A percentile compares a stretch with the other conserved stretches of the same genome.
These are phyloP conservation scores for Ardeotis arabs DNA, from an alignment of 2,113 vertebrate genomes.

Conservation along the genomic window DNA sequence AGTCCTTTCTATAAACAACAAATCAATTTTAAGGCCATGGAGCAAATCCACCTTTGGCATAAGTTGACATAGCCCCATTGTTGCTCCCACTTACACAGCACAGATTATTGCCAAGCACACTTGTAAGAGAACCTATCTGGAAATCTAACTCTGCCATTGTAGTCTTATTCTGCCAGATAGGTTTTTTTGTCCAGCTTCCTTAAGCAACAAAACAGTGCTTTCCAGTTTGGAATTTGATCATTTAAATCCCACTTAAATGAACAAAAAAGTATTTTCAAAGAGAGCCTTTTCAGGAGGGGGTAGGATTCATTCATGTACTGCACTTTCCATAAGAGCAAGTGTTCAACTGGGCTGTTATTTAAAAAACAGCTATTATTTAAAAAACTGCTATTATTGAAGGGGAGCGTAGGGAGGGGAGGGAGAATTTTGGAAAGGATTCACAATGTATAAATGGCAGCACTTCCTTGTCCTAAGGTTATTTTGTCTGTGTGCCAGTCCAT, in stretches of 20 bases:
- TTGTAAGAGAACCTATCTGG: constrained; percentile 34
- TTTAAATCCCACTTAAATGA: constrained; percentile 25
- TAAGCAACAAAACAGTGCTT: constrained; percentile 2
- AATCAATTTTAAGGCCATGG: constrained; percentile 14
- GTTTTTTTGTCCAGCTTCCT: background rate
- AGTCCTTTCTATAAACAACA: constrained; percentile 12
- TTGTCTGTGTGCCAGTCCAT: constrained; percentile 6
- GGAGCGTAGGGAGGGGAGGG: fast-evolving
- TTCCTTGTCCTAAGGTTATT: constrained; percentile 26
- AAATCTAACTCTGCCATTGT: constrained; percentile 52
- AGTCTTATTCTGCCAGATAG: constrained; percentile 5
- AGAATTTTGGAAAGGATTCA: background rate
- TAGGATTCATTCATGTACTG: background rate
- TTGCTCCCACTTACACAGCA: background rate
- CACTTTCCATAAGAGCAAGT: background rate
- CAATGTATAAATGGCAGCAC: background rate
- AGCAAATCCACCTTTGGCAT: constrained; percentile 39
- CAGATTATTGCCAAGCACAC: background rate
- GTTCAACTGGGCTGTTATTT: background rate
- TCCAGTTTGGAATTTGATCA: constrained; percentile 8
- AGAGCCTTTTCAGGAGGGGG: background rate
- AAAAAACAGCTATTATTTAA: background rate
- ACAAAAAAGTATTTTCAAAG: background rate
- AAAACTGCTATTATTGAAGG: background rate
- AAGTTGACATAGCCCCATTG: background rate